Percentiles rank a stretch among this genome's conserved stretches.
Conservation (phyloP, 2,797 vertebrate species). For the Poecilia velifera region DNA sequence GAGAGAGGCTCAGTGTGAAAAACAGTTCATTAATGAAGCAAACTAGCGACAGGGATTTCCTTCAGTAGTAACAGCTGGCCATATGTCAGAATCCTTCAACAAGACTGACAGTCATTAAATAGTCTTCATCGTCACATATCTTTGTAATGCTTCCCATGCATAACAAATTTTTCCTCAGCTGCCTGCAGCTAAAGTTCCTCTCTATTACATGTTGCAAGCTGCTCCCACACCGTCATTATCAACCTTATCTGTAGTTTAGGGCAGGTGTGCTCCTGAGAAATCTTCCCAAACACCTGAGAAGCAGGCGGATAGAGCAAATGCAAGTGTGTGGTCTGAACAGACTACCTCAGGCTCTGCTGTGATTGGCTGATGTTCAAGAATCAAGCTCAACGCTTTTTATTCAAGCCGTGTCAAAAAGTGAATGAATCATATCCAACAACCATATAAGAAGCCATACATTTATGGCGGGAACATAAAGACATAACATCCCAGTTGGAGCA, state of each 20-base stretch:
- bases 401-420: neutral
- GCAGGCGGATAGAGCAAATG: neutral
- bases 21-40: neutral
- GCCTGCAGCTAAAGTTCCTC: slow-evolving; percentile 1
- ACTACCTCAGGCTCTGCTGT: neutral
- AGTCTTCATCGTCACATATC: neutral
- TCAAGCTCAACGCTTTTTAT: neutral
- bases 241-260: neutral
- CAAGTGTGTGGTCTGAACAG: neutral
- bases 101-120: neutral
- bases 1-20: neutral
- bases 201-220: neutral
- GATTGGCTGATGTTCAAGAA: neutral
- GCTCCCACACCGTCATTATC: neutral
- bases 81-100: neutral
- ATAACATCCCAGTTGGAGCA: neutral
- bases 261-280: slow-evolving; percentile 2
- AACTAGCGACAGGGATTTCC: neutral
- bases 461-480: neutral
- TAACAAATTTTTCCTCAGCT: neutral
- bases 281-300: neutral
- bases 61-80: neutral
- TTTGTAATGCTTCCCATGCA: neutral
- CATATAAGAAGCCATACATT: neutral
- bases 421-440: neutral